Percentiles rank a stretch among this genome's conserved stretches.
These are phyloP conservation scores for Manacus vitellinus DNA, from an alignment of 2,113 vertebrate genomes.

Conservation along the genomic window DNA sequence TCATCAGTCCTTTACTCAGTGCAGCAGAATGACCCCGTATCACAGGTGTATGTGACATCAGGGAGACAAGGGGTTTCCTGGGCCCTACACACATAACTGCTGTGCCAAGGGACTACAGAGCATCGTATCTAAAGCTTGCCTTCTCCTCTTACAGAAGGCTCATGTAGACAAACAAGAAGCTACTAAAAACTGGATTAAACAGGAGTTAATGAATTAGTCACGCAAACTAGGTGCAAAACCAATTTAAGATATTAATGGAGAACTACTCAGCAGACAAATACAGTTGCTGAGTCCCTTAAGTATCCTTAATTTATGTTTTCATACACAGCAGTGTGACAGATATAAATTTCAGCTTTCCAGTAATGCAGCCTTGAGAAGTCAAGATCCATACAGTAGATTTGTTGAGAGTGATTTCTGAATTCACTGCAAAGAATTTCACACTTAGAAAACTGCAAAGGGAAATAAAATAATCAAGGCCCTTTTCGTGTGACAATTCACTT, in stretches of 20 bases:
- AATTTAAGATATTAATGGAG: neutral
- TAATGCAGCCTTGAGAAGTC: neutral
- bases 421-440: neutral
- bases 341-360: neutral
- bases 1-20: neutral
- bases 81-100: accelerated
- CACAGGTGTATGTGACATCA: neutral
- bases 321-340: neutral
- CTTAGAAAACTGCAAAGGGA: neutral
- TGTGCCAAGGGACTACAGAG: neutral
- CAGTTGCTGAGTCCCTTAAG: accelerated
- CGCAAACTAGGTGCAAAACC: neutral
- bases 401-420: neutral
- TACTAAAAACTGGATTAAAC: neutral
- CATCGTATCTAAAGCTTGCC: neutral
- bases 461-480: neutral
- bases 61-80: neutral
- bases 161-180: neutral
- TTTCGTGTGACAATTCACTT: neutral
- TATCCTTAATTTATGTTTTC: neutral
- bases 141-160: neutral
- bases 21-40: neutral
- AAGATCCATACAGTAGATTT: neutral
- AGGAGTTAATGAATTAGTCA: neutral
- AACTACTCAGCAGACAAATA: neutral